Conservation (phyloP, 1,140 invertebrate genomes). For the Caligus rogercresseyi region DNA sequence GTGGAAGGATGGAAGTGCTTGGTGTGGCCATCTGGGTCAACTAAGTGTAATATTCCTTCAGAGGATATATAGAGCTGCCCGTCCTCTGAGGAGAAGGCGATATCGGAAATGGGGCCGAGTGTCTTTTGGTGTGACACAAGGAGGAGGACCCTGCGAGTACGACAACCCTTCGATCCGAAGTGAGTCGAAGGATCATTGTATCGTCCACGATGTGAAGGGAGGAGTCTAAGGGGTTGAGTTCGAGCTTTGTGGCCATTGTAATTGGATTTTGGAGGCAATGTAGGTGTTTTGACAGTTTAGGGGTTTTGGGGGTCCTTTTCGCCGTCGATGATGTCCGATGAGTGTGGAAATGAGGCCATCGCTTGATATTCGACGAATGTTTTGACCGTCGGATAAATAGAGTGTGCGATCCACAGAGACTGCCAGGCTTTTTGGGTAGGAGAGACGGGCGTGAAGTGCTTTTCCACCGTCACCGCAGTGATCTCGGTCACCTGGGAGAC, state of each 20-base stretch:
- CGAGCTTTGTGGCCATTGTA: constrained; percentile 89
- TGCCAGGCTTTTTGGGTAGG: constrained; percentile 83
- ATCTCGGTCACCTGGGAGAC: constrained; percentile 71
- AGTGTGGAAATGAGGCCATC: constrained; percentile 82
- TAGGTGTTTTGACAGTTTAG: constrained; percentile 82
- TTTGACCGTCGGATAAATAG: constrained; percentile 84
- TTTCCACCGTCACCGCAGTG: constrained; percentile 79
- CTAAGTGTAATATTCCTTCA: not conserved
- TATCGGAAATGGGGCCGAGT: constrained; percentile 37
- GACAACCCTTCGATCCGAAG: constrained; percentile 68
- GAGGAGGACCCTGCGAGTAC: constrained; percentile 54
- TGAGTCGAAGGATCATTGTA: constrained; percentile 68
- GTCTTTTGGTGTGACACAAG: constrained; percentile 53
- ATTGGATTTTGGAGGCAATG: constrained; percentile 60
- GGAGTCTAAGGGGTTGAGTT: constrained; percentile 78
- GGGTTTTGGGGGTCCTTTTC: constrained; percentile 40
- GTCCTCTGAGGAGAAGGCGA: constrained; percentile 76
- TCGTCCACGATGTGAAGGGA: constrained; percentile 88
- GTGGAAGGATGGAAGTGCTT: constrained; percentile 62
- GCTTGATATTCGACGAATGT: constrained; percentile 71
- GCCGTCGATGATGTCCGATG: constrained; percentile 76
- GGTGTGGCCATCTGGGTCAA: constrained; percentile 51
- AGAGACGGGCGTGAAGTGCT: constrained; percentile 68
- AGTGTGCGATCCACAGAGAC: constrained; percentile 75
- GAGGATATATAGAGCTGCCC: not conserved